Base-by-base conservation (phyloP, 2,113 vertebrate species). In the Eurypyga helias region DNA sequence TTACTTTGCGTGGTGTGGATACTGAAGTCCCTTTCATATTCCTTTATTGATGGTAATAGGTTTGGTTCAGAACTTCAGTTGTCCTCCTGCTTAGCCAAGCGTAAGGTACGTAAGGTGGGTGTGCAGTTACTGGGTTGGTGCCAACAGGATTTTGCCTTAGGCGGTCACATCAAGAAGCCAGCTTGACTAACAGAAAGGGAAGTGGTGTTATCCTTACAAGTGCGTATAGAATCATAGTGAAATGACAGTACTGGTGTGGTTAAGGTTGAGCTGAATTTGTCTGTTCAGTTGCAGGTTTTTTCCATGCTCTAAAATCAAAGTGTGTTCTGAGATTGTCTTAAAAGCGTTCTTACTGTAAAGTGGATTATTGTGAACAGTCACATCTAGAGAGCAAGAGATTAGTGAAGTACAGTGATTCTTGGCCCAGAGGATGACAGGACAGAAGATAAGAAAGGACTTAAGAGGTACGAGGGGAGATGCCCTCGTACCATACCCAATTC, bases 401-500 rank as follows among this genome's bases (percentile, higher is more conserved):
- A 0, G 0, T 17, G 21, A 70, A 18, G 13, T 71, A n/a, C 17
- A 26, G 17, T 80, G 51, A 61, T 77, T 89, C 16, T 86, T 64
- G 23, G 19, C 28, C 28, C 3, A 10, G 41, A 84, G 12, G 2
- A 2, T 49, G 13, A 33, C 25, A 75, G 51, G 8, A 48, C 16
- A 78, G 55, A 48, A 61, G 23, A 52, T 41, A 4, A 0, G 28
- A 78, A 78, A 87, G 12, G 5, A 90, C n/a, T n/a, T n/a, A n/a
- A n/a, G n/a, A n/a, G n/a, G n/a, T n/a, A n/a, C 0, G 0, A n/a
- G n/a, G 9, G 3, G 31, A 54, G 24, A 15, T 2, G 3, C 9
- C 4, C 11, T 76, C 12, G 10, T 45, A 21, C 16, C 20, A 18
- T 48, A 29, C 9, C 3, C 4, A 52, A 10, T 87, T 93, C 49